phyloP scores from a whole-genome alignment of 2,113 vertebrate species.

The Eptatretus burgeri region DNA sequence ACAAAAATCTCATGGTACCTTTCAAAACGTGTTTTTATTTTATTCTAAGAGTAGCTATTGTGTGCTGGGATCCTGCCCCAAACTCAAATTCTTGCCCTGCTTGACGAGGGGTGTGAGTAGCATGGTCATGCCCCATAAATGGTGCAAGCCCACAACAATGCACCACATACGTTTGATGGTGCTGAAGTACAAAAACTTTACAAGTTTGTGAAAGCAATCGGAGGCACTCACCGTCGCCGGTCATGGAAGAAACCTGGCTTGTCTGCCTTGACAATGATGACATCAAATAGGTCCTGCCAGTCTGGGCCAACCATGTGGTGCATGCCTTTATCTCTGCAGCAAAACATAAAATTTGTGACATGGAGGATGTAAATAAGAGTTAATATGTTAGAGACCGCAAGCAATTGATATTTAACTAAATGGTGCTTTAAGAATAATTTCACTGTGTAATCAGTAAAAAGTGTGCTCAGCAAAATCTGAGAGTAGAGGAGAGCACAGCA shows the following conservation, averaged over 20 bases:
- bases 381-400: too few relatives aligned
- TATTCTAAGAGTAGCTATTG: too few relatives aligned
- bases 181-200: not conserved
- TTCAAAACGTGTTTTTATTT: too few relatives aligned
- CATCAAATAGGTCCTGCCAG: constrained; percentile 83
- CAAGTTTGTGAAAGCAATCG: not conserved
- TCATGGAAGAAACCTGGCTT: constrained; percentile 93
- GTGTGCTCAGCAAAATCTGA: too few relatives aligned
- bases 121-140: not conserved
- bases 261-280: constrained; percentile 84
- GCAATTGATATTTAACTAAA: too few relatives aligned
- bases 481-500: too few relatives aligned
- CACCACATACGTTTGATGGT: not conserved
- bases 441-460: too few relatives aligned
- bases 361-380: too few relatives aligned
- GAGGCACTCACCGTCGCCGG: constrained; percentile 40
- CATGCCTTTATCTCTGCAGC: constrained; percentile 63
- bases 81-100: too few relatives aligned
- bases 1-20: too few relatives aligned
- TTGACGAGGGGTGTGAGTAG: constrained; percentile 6
- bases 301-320: constrained; percentile 73
- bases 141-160: not conserved
- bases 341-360: not conserved
- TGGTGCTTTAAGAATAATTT: too few relatives aligned
- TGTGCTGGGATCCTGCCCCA: too few relatives aligned